Base-by-base conservation (phyloP, 2,888 invertebrate species). In the Eupelmus urozonus region DNA sequence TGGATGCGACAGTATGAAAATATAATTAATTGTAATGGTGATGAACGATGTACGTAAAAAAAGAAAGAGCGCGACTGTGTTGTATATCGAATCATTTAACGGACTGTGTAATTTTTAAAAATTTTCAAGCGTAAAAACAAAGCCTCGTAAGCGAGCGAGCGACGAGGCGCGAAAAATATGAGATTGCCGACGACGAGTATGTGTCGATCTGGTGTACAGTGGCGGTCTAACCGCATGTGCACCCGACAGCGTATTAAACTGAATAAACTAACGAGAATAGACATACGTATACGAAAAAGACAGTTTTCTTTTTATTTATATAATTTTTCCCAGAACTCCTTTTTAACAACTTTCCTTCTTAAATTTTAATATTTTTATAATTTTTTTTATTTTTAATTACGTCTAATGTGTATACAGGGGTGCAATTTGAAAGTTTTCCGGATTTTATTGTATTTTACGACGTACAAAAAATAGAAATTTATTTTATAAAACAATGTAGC, bases 181-280 rank as follows among this genome's bases (percentile, higher is more conserved):
- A 74, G 59, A 79, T 69, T 65, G 59, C 51, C 45, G 55, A 20
- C 23, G 49, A 62, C 18, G 42, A 34, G 65, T 59, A 57, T 57
- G 65, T 59, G 65, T 57, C 11, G 53, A 40, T 34, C 13, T 18
- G 42, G 23, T 57, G 65, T 40, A 23, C 45, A 27, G 63, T 42
- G 25, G 23, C 73, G 76, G 73, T 76, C 40, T 69, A 57, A 76
- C 76, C 76, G 76, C 42, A 23, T 62, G 16, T 49, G 20, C 72
- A 51, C 9, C 49, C 16, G 57, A 71, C 55, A 51, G 51, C 76
- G 18, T 76, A 67, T 59, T 76, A 76, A 76, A 79, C 59, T 72
- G 65, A 79, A 69, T 76, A 73, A 79, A 79, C 72, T 79, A 79
- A 73, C 69, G 76, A 73, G 25, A 76, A 79, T 79, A 75, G 66